These are phyloP conservation scores for Alouatta palliata DNA, from an alignment of 2,113 vertebrate genomes.

Conservation along the genomic window DNA sequence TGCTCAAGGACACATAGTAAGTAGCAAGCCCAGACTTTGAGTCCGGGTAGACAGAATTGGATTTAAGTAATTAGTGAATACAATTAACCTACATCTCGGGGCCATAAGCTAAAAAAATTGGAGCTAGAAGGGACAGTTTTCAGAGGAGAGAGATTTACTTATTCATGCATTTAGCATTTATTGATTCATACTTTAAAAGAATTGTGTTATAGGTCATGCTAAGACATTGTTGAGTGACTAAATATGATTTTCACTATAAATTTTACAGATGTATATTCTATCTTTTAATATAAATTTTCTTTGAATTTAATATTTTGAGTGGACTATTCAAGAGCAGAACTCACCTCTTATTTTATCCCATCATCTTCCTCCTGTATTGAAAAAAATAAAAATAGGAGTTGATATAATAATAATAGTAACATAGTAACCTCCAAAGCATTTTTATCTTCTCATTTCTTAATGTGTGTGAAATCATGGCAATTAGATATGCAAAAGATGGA, in stretches of 20 bases:
- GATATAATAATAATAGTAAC: background rate
- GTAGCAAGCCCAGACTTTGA: background rate
- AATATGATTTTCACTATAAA: background rate
- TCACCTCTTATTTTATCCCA: background rate
- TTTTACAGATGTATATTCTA: background rate
- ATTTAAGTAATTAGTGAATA: background rate
- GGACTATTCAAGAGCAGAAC: background rate
- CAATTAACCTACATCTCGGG: background rate
- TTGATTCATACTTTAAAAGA: background rate
- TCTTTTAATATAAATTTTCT: background rate
- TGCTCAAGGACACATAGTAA: background rate
- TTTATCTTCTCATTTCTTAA: slow-evolving; percentile 6
- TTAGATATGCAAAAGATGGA: background rate
- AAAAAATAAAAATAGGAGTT: background rate
- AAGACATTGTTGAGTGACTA: background rate
- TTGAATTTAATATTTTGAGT: slow-evolving; percentile 21
- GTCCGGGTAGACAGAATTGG: background rate
- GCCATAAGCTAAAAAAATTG: background rate
- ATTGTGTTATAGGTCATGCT: background rate
- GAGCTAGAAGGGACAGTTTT: background rate
- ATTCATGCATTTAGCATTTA: background rate
- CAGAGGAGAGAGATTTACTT: background rate
- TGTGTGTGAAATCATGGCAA: background rate
- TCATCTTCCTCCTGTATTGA: background rate
- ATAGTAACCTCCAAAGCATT: background rate